These are phyloP conservation scores for Meliscaeva auricollis DNA, from an alignment of 2,888 invertebrate species.

Conservation along the genomic window DNA sequence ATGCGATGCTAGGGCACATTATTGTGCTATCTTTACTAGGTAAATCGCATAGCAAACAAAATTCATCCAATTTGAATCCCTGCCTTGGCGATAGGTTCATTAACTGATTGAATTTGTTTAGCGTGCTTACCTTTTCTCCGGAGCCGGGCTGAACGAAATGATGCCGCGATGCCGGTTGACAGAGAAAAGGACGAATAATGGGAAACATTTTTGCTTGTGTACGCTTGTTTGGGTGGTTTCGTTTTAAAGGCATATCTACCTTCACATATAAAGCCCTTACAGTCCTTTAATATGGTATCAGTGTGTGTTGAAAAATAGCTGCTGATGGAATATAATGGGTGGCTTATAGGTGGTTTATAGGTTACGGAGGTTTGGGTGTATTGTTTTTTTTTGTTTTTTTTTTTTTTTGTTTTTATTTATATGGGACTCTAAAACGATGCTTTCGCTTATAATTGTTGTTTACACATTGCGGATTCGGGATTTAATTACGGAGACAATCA, in stretches of 20 bases:
- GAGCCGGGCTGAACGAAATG: background rate
- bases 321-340: background rate
- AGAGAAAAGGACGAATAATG: slow-evolving; percentile 24
- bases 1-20: slow-evolving; percentile 16
- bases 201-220: slow-evolving; percentile 37
- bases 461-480: slow-evolving; percentile 72
- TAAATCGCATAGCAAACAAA: slow-evolving; percentile 68
- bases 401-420: background rate
- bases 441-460: slow-evolving; percentile 74
- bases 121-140: slow-evolving; percentile 50
- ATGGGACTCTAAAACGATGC: slow-evolving; percentile 45
- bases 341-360: background rate
- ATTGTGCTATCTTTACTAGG: slow-evolving; percentile 46
- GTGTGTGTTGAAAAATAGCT: background rate
- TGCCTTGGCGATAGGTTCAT: slow-evolving; percentile 65
- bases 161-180: slow-evolving; percentile 13
- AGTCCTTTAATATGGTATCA: slow-evolving; percentile 8
- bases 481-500: slow-evolving; percentile 73
- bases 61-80: slow-evolving; percentile 50
- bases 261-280: background rate
- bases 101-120: slow-evolving; percentile 73
- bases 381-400: background rate
- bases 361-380: background rate
- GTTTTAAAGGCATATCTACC: background rate
- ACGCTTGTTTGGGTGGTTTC: slow-evolving; percentile 33